Conservation (phyloP, 2,888 invertebrate species). For the Deroplatys truncata region DNA sequence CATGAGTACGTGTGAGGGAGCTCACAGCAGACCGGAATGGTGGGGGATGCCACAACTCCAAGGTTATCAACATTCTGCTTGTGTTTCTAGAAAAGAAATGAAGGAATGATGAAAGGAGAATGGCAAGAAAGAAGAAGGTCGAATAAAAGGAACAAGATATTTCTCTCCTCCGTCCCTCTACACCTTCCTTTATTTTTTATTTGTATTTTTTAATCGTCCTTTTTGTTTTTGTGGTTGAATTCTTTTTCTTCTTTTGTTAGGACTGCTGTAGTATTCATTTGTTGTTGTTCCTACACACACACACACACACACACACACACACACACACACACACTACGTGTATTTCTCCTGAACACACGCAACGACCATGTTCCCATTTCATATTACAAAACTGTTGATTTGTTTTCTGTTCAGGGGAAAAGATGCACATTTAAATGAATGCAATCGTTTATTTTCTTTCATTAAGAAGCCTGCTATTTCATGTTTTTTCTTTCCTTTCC, state of each 20-base stretch:
- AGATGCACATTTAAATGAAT: too few relatives aligned
- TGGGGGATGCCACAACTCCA: background rate
- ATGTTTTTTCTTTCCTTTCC: too few relatives aligned
- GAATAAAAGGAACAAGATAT: background rate
- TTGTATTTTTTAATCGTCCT: background rate
- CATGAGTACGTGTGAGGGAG: background rate
- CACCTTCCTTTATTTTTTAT: background rate
- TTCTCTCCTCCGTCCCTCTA: background rate
- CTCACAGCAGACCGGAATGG: background rate
- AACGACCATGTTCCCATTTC: background rate
- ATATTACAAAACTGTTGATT: background rate
- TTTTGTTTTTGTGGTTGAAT: background rate
- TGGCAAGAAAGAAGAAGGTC: constrained; percentile 12
- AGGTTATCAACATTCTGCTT: constrained; percentile 9
- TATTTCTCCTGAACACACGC: background rate
- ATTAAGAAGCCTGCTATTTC: too few relatives aligned
- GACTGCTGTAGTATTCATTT: background rate
- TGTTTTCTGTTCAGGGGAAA: background rate
- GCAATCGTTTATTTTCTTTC: too few relatives aligned
- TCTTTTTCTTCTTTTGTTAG: background rate
- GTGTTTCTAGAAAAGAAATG: background rate
- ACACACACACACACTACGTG: background rate
- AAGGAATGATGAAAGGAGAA: constrained; percentile 14
- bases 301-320: background rate
- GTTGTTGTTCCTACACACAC: background rate